Base-by-base conservation (phyloP, 2,113 vertebrate species). In the Bubalus kerabau region DNA sequence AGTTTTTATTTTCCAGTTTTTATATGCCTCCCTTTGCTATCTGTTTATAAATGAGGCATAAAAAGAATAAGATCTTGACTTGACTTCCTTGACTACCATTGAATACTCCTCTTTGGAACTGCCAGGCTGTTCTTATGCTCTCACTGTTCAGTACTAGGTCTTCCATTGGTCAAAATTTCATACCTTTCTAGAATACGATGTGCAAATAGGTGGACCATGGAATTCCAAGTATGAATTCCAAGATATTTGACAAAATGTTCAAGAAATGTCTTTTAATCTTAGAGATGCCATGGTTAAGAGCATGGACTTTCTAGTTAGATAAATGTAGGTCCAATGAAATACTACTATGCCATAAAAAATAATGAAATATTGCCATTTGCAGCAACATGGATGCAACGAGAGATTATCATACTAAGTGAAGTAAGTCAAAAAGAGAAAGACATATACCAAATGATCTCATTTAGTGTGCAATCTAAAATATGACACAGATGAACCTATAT, bases 1-100 rank as follows among this genome's bases (percentile, higher is more conserved):
- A 3, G 40, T 82, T 89, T 64, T 88, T 92, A 84, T 82, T 92
- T 98, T 95, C 64, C 5, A 67, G n/a, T 92, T 97, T 97, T 76
- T 13, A 97, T 89, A 76, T 62, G 15, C 1, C 14, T 36, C 56
- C 8, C 2, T 91, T 96, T 36, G 87, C 2, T 46, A 57, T 88
- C 24, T 94, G 8, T 93, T 98, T 43, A 16, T 89, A 91, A 36
- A 74, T 8, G 1, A 0, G 23, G 74, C 14, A 80, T 96, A 28
- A 95, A 96, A 85, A 93, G 23, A 92, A 85, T 2, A 60, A 56
- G 52, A 60, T 80, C 11, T 43, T 28, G 0, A 62, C 12, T 43
- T 97, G 32, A 64, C 26, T 88, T 94, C 5, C 13, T 95, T 94
- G 36, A 81, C 16, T 30, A 36, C 67, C 81, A 28, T 46, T 57